phyloP scores from a whole-genome alignment of 2,797 vertebrate genomes.

The Sebastes cheni region DNA sequence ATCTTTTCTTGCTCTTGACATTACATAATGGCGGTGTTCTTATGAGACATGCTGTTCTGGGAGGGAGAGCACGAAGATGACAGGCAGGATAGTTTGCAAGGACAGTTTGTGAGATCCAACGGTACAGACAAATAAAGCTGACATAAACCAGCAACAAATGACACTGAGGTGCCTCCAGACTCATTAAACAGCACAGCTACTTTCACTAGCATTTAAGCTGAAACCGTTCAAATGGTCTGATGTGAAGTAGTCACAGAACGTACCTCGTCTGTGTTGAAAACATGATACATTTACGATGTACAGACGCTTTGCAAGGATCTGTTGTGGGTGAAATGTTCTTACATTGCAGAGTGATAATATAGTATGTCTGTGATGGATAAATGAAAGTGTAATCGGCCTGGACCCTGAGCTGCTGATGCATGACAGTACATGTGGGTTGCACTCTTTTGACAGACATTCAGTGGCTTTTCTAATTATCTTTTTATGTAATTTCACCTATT shows the following conservation, averaged over 20 bases:
- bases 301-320: too few relatives aligned
- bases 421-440: background rate
- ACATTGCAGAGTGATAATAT: background rate
- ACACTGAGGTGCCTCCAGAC: background rate
- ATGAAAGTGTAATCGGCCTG: background rate
- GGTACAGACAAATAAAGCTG: background rate
- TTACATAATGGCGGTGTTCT: constrained; percentile 59
- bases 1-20: constrained; percentile 48
- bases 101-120: background rate
- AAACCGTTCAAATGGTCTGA: background rate
- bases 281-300: background rate
- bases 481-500: background rate
- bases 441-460: background rate
- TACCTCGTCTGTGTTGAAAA: background rate
- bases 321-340: background rate
- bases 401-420: background rate
- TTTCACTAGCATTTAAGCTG: background rate
- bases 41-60: constrained; percentile 45
- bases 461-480: background rate
- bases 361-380: background rate
- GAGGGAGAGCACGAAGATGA: constrained; percentile 27
- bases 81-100: background rate
- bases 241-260: background rate
- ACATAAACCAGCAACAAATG: background rate
- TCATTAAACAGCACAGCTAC: background rate